These are phyloP conservation scores for Nesidiocoris tenuis DNA, from an alignment of 2,888 invertebrate species.

Conservation along the genomic window DNA sequence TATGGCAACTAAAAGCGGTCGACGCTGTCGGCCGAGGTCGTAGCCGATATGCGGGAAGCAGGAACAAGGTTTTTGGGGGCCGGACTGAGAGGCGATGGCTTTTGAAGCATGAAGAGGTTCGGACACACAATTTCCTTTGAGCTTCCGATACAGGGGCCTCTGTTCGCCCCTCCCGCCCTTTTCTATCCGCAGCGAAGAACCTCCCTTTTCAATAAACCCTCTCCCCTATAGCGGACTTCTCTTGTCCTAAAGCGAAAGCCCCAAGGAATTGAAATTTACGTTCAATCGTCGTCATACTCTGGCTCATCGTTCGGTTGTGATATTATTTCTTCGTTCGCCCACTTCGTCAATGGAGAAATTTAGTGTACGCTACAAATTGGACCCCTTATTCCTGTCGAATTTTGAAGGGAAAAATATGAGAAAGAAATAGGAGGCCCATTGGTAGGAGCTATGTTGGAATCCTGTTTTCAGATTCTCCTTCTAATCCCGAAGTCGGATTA, in stretches of 20 bases:
- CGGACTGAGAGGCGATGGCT: slow-evolving; percentile 9
- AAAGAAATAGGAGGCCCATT: too few species aligned
- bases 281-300: too few species aligned
- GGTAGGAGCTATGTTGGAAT: too few species aligned
- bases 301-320: too few species aligned
- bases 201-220: slow-evolving; percentile 36
- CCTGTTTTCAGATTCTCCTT: too few species aligned
- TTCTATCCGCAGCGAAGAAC: slow-evolving; percentile 3
- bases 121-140: slow-evolving; percentile 45
- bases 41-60: not conserved
- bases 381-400: too few species aligned
- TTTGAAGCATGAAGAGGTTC: slow-evolving; percentile 42
- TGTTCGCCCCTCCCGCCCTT: not conserved
- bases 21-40: not conserved
- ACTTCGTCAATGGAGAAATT: too few species aligned
- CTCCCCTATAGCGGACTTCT: not conserved
- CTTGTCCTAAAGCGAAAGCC: too few species aligned
- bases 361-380: too few species aligned
- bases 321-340: too few species aligned
- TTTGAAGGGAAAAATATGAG: too few species aligned
- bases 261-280: not conserved
- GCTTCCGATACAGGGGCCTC: slow-evolving; percentile 19
- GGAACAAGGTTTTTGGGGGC: not conserved
- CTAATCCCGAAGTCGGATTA: too few species aligned
- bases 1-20: slow-evolving; percentile 36